phyloP scores from a whole-genome alignment of 2,888 invertebrate genomes.

The Portevinia maculata region DNA sequence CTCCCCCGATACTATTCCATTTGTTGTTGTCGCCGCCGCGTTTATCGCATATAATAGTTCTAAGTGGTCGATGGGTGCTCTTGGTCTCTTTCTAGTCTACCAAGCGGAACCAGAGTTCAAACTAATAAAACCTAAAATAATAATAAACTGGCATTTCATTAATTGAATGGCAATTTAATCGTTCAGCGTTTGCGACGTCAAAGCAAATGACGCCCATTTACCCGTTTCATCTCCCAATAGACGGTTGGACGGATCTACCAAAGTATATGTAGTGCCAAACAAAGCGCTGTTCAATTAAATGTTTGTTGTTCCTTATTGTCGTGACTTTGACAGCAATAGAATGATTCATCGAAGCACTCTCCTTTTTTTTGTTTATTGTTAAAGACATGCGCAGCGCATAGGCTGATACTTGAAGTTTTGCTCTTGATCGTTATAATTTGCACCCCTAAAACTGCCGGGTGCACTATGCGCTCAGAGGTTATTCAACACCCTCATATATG shows the following conservation, averaged over 20 bases:
- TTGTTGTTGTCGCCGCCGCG: not conserved
- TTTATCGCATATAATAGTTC: constrained; percentile 36
- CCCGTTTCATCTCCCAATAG: not conserved
- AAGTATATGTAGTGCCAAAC: too few relatives aligned
- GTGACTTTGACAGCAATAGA: constrained; percentile 50
- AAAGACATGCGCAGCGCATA: not conserved
- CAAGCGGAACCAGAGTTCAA: constrained; percentile 57
- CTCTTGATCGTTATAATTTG: constrained; percentile 48
- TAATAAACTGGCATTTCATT: constrained; percentile 30
- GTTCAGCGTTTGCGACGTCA: constrained; percentile 61
- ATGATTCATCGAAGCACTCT: constrained; percentile 49
- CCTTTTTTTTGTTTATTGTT: constrained; percentile 1
- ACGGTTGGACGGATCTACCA: not conserved
- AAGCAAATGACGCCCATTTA: constrained; percentile 61
- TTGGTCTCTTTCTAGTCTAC: constrained; percentile 26
- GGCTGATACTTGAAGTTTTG: not conserved
- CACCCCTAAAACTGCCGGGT: constrained; percentile 57
- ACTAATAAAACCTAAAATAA: constrained; percentile 35
- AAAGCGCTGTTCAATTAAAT: constrained; percentile 65
- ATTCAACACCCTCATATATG: constrained; percentile 65
- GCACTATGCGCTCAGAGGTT: constrained; percentile 47
- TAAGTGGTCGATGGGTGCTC: constrained; percentile 25
- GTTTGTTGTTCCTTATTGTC: constrained; percentile 30
- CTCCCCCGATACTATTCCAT: constrained; percentile 51
- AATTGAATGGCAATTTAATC: constrained; percentile 71